A percentile compares a stretch with the other conserved stretches of the same genome.
These are phyloP conservation scores for Equus przewalskii DNA, from an alignment of 2,113 vertebrate species.

Conservation along the genomic window DNA sequence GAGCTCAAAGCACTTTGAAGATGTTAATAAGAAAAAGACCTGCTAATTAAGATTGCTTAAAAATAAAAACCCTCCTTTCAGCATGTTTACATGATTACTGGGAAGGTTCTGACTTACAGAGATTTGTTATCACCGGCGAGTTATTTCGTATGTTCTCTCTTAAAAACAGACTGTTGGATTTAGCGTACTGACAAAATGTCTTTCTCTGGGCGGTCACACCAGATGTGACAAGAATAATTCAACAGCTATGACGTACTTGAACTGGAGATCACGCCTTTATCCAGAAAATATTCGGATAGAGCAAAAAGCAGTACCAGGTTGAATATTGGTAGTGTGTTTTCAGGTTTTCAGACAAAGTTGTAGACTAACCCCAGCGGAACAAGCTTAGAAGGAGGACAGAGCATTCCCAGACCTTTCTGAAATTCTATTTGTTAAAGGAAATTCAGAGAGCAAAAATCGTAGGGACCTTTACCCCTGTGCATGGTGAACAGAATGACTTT, in stretches of 20 bases:
- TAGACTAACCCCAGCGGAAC: slow-evolving; percentile 14
- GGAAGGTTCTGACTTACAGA: slow-evolving; percentile 55
- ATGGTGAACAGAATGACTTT: background rate
- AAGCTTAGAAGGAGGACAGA: slow-evolving; percentile 12
- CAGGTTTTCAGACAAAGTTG: background rate
- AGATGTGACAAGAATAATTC: slow-evolving; percentile 27
- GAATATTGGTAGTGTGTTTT: slow-evolving; percentile 16
- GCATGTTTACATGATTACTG: slow-evolving; percentile 36
- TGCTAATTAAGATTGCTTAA: slow-evolving; percentile 77
- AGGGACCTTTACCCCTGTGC: background rate
- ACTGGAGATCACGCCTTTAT: slow-evolving; percentile 10
- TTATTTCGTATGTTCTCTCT: slow-evolving; percentile 19
- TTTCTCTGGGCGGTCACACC: slow-evolving; percentile 32
- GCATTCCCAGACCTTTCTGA: background rate
- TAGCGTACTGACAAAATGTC: background rate
- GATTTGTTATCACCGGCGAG: slow-evolving; percentile 49
- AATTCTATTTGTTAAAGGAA: slow-evolving; percentile 40
- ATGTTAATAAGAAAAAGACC: slow-evolving; percentile 78
- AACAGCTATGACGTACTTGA: background rate
- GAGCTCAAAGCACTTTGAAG: slow-evolving; percentile 81
- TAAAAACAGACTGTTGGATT: slow-evolving; percentile 19
- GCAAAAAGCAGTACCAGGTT: background rate
- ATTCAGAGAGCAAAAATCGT: background rate
- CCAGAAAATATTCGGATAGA: background rate
- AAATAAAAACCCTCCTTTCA: slow-evolving; percentile 70